These are phyloP conservation scores for Caenorhabditis afra DNA, from an alignment of 2,888 invertebrate species.

Conservation along the genomic window DNA sequence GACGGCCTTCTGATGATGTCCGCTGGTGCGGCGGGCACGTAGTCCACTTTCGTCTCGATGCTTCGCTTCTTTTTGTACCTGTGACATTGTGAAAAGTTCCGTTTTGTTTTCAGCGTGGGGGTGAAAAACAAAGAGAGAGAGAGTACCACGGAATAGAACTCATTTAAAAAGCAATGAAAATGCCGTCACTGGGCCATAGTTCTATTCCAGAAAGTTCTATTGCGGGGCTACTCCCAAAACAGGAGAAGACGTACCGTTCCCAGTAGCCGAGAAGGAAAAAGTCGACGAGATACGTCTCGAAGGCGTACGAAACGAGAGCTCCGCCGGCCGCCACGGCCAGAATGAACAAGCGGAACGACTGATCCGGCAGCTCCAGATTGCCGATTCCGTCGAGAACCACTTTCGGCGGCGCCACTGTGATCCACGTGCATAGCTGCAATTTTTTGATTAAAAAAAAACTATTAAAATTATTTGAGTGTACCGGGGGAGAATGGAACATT, in stretches of 20 bases:
- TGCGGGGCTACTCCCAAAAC: no score
- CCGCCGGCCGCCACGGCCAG: constrained; percentile 26
- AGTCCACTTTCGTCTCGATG: constrained; percentile 50
- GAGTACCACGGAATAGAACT: background rate
- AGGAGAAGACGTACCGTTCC: constrained; percentile 74
- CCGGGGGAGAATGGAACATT: no score
- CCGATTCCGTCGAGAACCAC: constrained; percentile 23
- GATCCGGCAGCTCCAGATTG: constrained; percentile 35
- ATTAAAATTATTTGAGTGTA: no score
- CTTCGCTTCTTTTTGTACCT: constrained; percentile 58
- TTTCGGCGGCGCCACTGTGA: constrained; percentile 37
- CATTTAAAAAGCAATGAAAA: no score
- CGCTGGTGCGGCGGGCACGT: constrained; percentile 17
- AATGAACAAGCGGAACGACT: constrained; percentile 47
- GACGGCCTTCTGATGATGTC: constrained; percentile 25
- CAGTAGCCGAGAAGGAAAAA: constrained; percentile 70
- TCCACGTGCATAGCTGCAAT: constrained; percentile 43
- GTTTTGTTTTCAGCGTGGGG: background rate
- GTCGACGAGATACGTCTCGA: constrained; percentile 73
- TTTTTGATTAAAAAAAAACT: background rate
- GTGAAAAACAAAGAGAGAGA: background rate
- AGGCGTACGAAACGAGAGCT: constrained; percentile 62
- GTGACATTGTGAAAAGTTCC: background rate
- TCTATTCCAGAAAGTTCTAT: no score
- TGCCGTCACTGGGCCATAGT: no score